Conservation (phyloP, 2,888 invertebrate species). For the Heliconius hortense region DNA sequence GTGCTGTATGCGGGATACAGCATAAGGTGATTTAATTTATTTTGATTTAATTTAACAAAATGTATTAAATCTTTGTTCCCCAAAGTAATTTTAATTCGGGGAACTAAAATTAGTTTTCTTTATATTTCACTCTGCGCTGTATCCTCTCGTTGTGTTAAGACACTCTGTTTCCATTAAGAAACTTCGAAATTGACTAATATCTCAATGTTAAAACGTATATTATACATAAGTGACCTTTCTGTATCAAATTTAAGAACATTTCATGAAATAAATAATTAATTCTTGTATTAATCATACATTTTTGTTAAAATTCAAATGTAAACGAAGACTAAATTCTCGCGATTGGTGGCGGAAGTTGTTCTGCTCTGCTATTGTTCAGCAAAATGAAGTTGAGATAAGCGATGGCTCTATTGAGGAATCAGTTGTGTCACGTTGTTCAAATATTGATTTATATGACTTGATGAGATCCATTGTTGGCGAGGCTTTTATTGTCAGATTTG, state of each 20-base stretch:
- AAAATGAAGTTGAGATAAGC: constrained; percentile 26
- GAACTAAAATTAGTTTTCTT: too few relatives aligned
- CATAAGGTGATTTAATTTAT: too few relatives aligned
- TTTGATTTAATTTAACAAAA: too few relatives aligned
- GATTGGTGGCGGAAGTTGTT: constrained; percentile 20
- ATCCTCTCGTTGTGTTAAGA: too few relatives aligned
- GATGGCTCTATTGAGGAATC: constrained; percentile 18
- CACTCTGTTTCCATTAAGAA: too few relatives aligned
- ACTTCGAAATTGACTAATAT: too few relatives aligned
- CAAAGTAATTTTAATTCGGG: too few relatives aligned
- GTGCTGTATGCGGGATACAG: too few relatives aligned
- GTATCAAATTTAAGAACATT: neutral
- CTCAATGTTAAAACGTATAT: too few relatives aligned
- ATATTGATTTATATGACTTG: constrained; percentile 37
- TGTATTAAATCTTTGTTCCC: too few relatives aligned
- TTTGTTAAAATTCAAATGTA: constrained; percentile 4
- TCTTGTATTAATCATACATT: neutral
- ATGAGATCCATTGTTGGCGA: constrained; percentile 10
- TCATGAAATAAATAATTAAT: neutral
- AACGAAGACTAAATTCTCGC: neutral
- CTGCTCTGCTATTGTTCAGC: constrained; percentile 24
- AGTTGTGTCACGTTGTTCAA: constrained; percentile 35
- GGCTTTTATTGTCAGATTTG: constrained; percentile 10
- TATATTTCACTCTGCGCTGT: too few relatives aligned
- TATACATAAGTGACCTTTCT: too few relatives aligned